Conservation (phyloP, 2,888 invertebrate species). For the Cryptocheilus praepositus region DNA sequence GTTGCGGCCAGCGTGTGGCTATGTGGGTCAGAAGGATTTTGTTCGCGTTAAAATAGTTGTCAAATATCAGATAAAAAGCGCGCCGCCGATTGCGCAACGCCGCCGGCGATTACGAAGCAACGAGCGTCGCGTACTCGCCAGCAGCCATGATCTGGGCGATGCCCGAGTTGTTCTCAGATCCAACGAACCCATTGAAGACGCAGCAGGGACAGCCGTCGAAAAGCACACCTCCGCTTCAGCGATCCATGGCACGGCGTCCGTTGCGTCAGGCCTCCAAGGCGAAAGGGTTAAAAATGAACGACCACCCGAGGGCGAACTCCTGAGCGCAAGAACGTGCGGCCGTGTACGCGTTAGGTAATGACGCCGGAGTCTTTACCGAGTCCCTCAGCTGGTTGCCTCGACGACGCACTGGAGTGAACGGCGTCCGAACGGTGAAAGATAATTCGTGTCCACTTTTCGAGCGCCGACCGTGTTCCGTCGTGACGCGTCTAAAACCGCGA, state of each 20-base stretch:
- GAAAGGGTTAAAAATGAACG: too few species aligned
- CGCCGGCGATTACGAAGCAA: neutral
- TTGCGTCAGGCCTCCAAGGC: too few species aligned
- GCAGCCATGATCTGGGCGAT: too few species aligned
- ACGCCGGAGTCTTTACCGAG: slow-evolving; percentile 28
- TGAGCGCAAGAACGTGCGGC: slow-evolving; percentile 7
- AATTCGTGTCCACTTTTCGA: neutral
- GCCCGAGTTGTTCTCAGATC: too few species aligned
- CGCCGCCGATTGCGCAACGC: neutral
- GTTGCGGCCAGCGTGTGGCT: slow-evolving; percentile 23
- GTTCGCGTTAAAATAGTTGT: slow-evolving; percentile 15
- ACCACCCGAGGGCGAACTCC: neutral
- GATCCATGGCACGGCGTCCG: too few species aligned
- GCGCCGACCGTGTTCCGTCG: too few species aligned
- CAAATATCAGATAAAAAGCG: slow-evolving; percentile 20
- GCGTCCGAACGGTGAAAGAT: neutral
- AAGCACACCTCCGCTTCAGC: too few species aligned
- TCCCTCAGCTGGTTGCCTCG: slow-evolving; percentile 2
- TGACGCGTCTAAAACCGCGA: too few species aligned
- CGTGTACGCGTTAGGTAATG: slow-evolving; percentile 34
- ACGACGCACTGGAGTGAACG: slow-evolving; percentile 10
- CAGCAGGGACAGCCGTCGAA: too few species aligned
- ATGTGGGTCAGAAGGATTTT: slow-evolving; percentile 21
- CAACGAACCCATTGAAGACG: too few species aligned
- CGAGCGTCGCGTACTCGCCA: neutral